A percentile compares a stretch with the other conserved stretches of the same genome.
Evolutionary conservation across 2,888 invertebrate genomes (phyloP).

Genomic region (Papilio protenor): DNA sequence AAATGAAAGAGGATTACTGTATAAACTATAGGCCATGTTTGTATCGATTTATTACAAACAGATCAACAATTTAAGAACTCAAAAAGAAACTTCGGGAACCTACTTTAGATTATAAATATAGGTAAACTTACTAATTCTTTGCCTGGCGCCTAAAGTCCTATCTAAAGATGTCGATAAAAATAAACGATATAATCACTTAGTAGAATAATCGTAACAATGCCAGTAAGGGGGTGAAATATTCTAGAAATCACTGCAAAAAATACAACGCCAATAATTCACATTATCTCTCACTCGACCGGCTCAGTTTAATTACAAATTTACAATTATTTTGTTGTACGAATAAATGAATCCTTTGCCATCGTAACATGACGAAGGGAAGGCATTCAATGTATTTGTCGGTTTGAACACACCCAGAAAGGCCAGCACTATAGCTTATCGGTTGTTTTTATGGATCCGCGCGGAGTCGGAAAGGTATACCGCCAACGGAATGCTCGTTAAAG

Average conservation of each 20-base stretch:
- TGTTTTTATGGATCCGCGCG: constrained; percentile 20
- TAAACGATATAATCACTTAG: not conserved
- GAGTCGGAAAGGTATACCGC: constrained; percentile 24
- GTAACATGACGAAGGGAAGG: not conserved
- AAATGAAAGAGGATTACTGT: constrained; percentile 26
- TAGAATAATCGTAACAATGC: not conserved
- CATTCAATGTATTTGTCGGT: constrained; percentile 9
- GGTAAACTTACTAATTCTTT: not conserved
- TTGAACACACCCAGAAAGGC: not conserved
- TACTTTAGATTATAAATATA: not conserved
- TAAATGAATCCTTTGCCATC: not conserved
- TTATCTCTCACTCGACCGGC: no score
- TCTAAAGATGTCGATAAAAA: not conserved
- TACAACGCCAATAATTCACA: no score
- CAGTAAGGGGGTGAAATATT: not conserved
- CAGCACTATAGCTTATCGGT: constrained; percentile 14
- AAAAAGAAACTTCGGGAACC: no score
- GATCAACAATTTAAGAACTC: not conserved
- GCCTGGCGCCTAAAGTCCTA: not conserved
- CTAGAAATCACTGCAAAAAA: not conserved
- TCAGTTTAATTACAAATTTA: not conserved
- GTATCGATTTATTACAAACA: not conserved
- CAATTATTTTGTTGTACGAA: not conserved
- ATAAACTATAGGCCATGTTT: not conserved
- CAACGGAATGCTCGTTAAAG: constrained; percentile 33